Evolutionary conservation across 1,140 invertebrate genomes (phyloP).

Genomic region (Reticulitermes speratus): DNA sequence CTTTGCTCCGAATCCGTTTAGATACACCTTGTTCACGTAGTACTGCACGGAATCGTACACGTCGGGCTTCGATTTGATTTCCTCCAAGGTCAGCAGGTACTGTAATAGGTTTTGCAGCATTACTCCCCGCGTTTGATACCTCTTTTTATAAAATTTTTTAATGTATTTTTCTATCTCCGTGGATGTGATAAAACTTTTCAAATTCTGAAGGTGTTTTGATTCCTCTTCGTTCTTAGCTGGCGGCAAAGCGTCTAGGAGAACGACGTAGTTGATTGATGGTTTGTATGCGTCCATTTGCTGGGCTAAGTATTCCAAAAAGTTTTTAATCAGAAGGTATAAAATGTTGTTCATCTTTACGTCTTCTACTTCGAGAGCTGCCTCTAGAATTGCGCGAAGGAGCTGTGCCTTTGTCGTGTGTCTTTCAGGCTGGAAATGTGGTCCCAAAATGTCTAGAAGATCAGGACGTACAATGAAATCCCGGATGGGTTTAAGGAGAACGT

Average conservation of each 20-base stretch:
- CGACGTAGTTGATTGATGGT: neutral
- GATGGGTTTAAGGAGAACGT: neutral
- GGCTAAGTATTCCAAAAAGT: neutral
- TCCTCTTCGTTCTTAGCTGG: neutral
- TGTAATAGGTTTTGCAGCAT: neutral
- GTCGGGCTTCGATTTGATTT: neutral
- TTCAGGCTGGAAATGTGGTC: neutral
- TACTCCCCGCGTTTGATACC: neutral
- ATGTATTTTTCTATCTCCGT: neutral
- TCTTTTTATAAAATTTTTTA: neutral
- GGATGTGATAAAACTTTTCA: neutral
- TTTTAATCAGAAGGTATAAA: neutral
- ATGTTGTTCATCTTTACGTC: neutral
- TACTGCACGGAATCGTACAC: neutral
- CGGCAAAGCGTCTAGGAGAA: neutral
- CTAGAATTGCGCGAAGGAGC: neutral
- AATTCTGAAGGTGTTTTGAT: neutral
- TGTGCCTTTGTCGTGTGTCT: neutral
- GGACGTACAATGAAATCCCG: neutral
- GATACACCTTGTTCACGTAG: neutral
- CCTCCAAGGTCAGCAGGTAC: neutral
- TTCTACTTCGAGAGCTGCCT: neutral
- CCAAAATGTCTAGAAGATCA: neutral
- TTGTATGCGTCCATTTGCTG: neutral
- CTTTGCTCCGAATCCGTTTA: constrained; percentile 1